These are phyloP conservation scores for Melanotaenia nigrans DNA, from an alignment of 2,797 vertebrate species.

Conservation along the genomic window DNA sequence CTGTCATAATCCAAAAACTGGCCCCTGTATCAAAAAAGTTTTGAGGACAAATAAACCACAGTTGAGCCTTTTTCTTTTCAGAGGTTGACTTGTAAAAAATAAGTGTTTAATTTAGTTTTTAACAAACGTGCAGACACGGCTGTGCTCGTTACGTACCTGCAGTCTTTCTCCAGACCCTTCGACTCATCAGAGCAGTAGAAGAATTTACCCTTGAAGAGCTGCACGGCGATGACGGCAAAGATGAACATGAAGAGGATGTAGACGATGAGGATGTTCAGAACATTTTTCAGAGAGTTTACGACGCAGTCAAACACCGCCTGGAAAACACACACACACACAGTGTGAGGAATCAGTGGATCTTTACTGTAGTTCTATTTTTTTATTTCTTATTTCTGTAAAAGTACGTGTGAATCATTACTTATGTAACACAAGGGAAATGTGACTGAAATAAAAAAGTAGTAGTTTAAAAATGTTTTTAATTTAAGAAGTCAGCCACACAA, in stretches of 20 bases:
- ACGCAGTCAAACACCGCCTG: slow-evolving; percentile 99
- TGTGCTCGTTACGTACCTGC: slow-evolving; percentile 81
- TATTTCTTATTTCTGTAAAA: background rate
- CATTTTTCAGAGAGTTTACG: slow-evolving; percentile 98
- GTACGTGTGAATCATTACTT: background rate
- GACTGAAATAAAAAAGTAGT: background rate
- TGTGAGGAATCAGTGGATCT: background rate
- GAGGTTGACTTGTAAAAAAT: background rate
- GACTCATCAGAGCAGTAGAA: slow-evolving; percentile 99
- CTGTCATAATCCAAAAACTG: slow-evolving; percentile 93
- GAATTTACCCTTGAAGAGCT: slow-evolving; percentile 98
- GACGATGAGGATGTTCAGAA: slow-evolving; percentile 97
- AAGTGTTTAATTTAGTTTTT: no score
- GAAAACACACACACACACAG: slow-evolving; percentile 22
- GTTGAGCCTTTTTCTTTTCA: no score
- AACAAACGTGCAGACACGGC: background rate
- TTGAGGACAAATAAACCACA: no score
- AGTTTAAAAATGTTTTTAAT: background rate
- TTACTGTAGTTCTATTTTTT: background rate
- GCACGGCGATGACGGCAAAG: slow-evolving; percentile 97
- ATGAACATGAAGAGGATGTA: slow-evolving; percentile 99
- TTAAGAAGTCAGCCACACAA: background rate
- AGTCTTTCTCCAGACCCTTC: slow-evolving; percentile 94
- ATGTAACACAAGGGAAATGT: background rate
- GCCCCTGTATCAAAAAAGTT: slow-evolving; percentile 80